These are phyloP conservation scores for Vulpes vulpes DNA, from an alignment of 2,113 vertebrate species.

Conservation along the genomic window DNA sequence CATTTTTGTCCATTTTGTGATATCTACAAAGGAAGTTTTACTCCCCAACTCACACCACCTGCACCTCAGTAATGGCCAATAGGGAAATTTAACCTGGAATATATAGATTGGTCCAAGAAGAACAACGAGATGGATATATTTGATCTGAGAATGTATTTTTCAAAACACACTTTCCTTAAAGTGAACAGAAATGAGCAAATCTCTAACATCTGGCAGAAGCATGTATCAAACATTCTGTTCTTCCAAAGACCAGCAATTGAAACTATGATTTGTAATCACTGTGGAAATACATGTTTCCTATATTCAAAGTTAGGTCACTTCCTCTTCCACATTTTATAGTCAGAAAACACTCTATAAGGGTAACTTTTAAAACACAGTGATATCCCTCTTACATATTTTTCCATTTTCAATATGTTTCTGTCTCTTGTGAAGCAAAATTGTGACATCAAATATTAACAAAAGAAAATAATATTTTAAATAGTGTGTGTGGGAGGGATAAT, in stretches of 20 bases:
- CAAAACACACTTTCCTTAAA: background rate
- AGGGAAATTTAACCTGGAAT: background rate
- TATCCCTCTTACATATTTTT: background rate
- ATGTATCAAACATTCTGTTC: background rate
- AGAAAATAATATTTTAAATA: background rate
- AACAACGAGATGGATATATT: background rate
- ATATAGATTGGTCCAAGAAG: background rate
- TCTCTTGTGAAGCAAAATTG: background rate
- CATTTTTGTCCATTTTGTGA: background rate
- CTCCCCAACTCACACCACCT: rapidly evolving
- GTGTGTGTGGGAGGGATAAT: background rate
- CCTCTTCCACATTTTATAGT: background rate
- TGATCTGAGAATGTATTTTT: background rate
- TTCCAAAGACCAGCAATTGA: background rate
- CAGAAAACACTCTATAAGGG: background rate
- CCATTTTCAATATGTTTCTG: background rate
- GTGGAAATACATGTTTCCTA: constrained; percentile 43
- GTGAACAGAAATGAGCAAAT: background rate
- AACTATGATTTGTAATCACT: constrained; percentile 35
- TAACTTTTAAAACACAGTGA: background rate
- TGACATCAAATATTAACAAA: background rate
- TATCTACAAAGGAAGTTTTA: background rate
- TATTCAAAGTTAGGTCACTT: constrained; percentile 7
- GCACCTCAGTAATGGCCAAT: background rate
- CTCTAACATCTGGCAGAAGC: constrained; percentile 37